Evolutionary conservation across 2,888 invertebrate genomes (phyloP), one percentile per base, ranked within the genome.

Genomic region (Oasisia sp.): DNA sequence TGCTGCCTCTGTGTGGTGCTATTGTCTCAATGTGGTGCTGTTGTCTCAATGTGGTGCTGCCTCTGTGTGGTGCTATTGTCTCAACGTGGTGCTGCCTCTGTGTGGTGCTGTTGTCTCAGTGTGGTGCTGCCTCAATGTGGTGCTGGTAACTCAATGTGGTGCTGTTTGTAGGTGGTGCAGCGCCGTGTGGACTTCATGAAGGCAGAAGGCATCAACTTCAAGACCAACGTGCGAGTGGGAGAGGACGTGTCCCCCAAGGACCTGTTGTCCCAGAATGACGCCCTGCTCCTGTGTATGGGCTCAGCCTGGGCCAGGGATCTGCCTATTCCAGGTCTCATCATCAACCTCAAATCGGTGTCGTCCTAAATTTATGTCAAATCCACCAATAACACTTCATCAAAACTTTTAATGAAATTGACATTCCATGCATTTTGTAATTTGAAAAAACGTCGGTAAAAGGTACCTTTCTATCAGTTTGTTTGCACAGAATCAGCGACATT

Each of bases 301-400:
- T 98, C 99, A 8, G 99, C 99, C 0, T 99, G 99, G 98, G 99
- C 99, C 0, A 97, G 99, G 93, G 99, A 99, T 94, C 95, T 97
- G 44, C 96, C 96, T n/a, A 97, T 97, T 93, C 96, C 97, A 93
- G 97, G 97, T 96, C 92, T 27, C 9, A 14, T 50, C 9, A 50
- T 50, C 12, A 7, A 9, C 50, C 0, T 50, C 50, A 50, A 9
- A 50, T 50, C 50, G 38, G 2, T 38, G 38, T 38, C 38, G 4
- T 38, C 50, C 50, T 50, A 50, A 12, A 50, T 50, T 14, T 14
- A 50, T 50, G 50, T 14, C 50, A 12, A 50, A 50, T 50, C 50
- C 50, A 50, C 14, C 50, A 9, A 14, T 50, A 50, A 50, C 12
- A 12, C 50, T 50, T 14, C 1, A 9, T 38, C 38, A 38, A 38